Percentiles rank a stretch among this genome's conserved stretches.
These are phyloP conservation scores for Crotophaga sulcirostris DNA, from an alignment of 2,113 vertebrate genomes.

Conservation along the genomic window DNA sequence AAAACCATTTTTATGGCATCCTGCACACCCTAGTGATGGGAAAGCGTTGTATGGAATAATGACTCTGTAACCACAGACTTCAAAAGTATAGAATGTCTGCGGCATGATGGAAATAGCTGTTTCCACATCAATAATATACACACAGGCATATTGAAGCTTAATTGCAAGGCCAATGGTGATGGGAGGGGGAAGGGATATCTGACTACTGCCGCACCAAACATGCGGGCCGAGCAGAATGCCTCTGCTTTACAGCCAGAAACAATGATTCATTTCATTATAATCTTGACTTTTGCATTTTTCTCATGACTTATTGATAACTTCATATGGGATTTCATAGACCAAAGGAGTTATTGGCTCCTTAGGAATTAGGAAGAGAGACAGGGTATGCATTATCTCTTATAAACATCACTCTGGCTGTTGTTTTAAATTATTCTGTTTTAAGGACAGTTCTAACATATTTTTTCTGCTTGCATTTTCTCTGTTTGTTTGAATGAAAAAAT, in stretches of 20 bases:
- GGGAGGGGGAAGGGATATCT: not conserved
- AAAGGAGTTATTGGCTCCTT: constrained; percentile 49
- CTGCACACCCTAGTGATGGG: constrained; percentile 52
- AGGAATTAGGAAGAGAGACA: constrained; percentile 32
- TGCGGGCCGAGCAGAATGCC: not conserved
- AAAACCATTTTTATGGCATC: constrained; percentile 43
- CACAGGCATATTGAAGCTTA: constrained; percentile 20
- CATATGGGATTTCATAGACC: not conserved
- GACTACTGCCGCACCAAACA: not conserved
- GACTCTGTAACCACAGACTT: constrained; percentile 52
- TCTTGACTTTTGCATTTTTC: constrained; percentile 58
- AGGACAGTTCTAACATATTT: not conserved
- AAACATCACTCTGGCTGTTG: not conserved
- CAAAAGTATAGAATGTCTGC: constrained; percentile 56
- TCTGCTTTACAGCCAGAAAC: constrained; percentile 44
- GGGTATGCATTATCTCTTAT: not conserved
- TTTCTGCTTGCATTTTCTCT: not conserved
- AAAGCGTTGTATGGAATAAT: constrained; percentile 43
- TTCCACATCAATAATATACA: constrained; percentile 36
- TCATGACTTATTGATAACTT: constrained; percentile 65
- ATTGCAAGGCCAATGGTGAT: not conserved
- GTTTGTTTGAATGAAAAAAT: not conserved
- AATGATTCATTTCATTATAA: constrained; percentile 55
- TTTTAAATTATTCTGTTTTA: not conserved
- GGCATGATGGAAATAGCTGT: constrained; percentile 36